Conservation (phyloP, 2,888 invertebrate species). For the Theretra japonica region DNA sequence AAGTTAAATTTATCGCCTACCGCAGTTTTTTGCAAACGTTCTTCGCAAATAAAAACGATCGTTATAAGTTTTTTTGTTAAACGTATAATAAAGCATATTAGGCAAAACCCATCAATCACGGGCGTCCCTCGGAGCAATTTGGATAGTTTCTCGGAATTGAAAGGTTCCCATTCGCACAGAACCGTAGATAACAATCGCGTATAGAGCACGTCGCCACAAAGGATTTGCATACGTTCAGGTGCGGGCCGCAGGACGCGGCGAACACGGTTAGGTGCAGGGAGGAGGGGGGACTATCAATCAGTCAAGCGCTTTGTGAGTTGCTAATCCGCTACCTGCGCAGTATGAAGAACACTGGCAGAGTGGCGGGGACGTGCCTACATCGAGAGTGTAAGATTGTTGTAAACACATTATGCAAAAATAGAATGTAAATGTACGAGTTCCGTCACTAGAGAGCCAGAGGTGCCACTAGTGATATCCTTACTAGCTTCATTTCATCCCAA, state of each 20-base stretch:
- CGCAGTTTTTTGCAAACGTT: background rate
- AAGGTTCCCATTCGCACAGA: conserved; percentile 39
- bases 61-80: conserved; percentile 19
- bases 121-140: conserved; percentile 31
- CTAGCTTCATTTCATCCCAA: too few relatives aligned
- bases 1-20: background rate
- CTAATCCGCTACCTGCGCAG: conserved; percentile 5
- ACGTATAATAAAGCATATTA: conserved; percentile 23
- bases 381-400: too few relatives aligned
- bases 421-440: too few relatives aligned
- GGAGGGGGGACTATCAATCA: background rate
- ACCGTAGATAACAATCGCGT: conserved; percentile 9
- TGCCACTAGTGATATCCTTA: too few relatives aligned
- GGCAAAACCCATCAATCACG: conserved; percentile 36
- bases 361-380: too few relatives aligned
- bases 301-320: background rate
- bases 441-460: too few relatives aligned
- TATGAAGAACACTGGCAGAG: background rate
- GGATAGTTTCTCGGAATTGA: conserved; percentile 41
- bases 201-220: conserved; percentile 40
- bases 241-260: background rate
- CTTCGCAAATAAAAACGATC: conserved; percentile 11
- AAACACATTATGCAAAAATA: too few relatives aligned
- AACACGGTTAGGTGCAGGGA: too few relatives aligned
- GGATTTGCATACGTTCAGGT: conserved; percentile 51